Base-by-base conservation (phyloP, 2,797 vertebrate genomes). In the Psittacula derbiana region DNA sequence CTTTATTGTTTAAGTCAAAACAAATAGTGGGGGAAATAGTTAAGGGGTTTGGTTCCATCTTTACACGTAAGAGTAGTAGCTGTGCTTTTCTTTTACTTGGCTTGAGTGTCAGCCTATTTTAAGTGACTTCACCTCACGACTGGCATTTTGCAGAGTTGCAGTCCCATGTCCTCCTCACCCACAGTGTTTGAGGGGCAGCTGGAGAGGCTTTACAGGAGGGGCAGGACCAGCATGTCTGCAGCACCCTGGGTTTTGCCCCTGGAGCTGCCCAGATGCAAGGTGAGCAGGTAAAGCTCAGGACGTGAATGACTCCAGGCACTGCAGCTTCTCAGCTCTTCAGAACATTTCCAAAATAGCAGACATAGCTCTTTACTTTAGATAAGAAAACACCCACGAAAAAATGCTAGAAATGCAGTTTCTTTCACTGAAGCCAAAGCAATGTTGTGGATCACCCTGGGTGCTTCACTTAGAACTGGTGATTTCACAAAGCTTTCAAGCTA, bases 151-250 rank as follows among this genome's bases (percentile, higher is more conserved):
- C 12, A 50, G 62, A 13, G 55, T 7, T 64, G 49, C 40, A 21
- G 30, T 44, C 58, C 61, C 18, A 20, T 1, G 0, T 64, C 49
- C n/a, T 79, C 25, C n/a, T 49, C 46, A 13, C 50, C 27, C 27
- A 6, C 6, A 1, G 25, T 17, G 11, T 30, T 5, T 1, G 10
- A 16, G n/a, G 38, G n/a, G 14, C 41, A 8, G 41, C 2, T 2
- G 1, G 38, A 18, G 43, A 21, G 21, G 38, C 28, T 33, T 15
- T 18, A n/a, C 7, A 3, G 80, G n/a, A 16, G 3, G 28, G 11
- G n/a, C 16, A 46, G n/a, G 44, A 24, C 15, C 1, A 10, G 11
- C 4, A 1, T 11, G 7, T 36, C 23, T 19, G 31, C 38, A 52
- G 46, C 28, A 38, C 30, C 27, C 58, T 17, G 43, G 31, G 43